Percentiles rank a stretch among this genome's conserved stretches.
Conservation (phyloP, 2,888 invertebrate genomes). For the Alloscopus bannaensis region DNA sequence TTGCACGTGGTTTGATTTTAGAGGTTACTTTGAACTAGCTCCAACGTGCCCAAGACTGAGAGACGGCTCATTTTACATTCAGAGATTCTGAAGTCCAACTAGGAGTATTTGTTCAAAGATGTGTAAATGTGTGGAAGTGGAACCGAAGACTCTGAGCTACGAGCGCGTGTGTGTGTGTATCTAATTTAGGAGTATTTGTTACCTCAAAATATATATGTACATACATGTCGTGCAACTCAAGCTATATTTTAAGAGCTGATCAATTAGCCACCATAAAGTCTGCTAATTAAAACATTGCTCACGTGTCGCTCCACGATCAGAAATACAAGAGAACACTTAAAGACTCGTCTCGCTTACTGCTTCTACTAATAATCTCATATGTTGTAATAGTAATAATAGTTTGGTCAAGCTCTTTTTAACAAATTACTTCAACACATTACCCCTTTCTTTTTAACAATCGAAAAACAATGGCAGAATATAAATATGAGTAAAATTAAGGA, state of each 20-base stretch:
- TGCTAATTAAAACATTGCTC: background rate
- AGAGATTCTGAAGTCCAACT: background rate
- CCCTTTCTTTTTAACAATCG: background rate
- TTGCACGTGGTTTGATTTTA: too few relatives aligned
- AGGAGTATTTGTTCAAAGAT: background rate
- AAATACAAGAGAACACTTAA: background rate
- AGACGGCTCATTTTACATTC: too few relatives aligned
- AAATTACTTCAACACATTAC: constrained; percentile 10
- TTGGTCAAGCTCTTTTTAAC: constrained; percentile 19
- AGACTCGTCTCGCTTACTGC: background rate
- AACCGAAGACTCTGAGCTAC: background rate
- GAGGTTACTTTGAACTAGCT: too few relatives aligned
- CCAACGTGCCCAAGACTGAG: too few relatives aligned
- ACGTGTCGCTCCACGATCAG: too few relatives aligned
- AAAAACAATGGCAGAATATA: background rate
- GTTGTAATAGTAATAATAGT: constrained; percentile 1
- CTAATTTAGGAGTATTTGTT: too few relatives aligned
- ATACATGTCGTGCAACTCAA: too few relatives aligned
- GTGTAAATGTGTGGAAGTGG: background rate
- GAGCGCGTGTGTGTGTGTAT: background rate
- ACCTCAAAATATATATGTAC: too few relatives aligned
- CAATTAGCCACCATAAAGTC: too few relatives aligned
- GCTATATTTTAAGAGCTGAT: background rate
- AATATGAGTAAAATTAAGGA: too few relatives aligned
- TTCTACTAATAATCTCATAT: background rate